Base-by-base conservation (phyloP, 2,797 vertebrate species). In the Mycteria americana region DNA sequence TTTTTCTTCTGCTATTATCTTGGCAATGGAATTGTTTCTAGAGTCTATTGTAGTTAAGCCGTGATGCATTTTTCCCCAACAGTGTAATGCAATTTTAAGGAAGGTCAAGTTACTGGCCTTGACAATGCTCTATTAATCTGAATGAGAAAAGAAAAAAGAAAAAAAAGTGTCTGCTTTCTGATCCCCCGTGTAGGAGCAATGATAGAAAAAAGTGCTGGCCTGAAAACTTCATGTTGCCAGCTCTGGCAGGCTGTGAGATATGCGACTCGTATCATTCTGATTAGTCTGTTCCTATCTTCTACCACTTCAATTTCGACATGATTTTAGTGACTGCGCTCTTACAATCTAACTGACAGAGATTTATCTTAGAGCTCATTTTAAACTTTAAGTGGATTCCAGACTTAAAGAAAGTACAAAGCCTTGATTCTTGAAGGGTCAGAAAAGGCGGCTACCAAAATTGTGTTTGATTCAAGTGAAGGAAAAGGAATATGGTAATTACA, bases 111-210 rank as follows among this genome's bases (percentile, higher is more conserved):
- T 94, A 85, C 86, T 64, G 94, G 97, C 94, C 95, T 97, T 96
- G 96, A 97, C 95, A 97, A 97, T 85, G 57, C 84, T 89, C 96
- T 93, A 96, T 97, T 96, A 93, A 96, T 97, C 94, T 95, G 96
- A 97, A 95, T 93, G 92, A 93, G 90, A 89, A 92, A 93, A 88
- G 73, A 63, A 93, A 65, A 80, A 82, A 76, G n/a, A 7, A 35
- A 67, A 88, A 89, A 53, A 96, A 81, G 91, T 48, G 63, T 76
- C 67, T 94, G 70, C 70, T 93, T 95, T 89, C 85, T 80, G 77
- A 87, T 95, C 43, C 56, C 56, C 53, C 0, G 1, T 79, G 69
- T 76, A 92, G 74, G 83, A 96, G 83, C 77, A 84, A 93, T 41
- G 92, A 94, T 95, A 95, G 94, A 94, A 95, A 94, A 93, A 95